Evolutionary conservation across 2,113 vertebrate genomes (phyloP).

Genomic region (Riparia riparia): DNA sequence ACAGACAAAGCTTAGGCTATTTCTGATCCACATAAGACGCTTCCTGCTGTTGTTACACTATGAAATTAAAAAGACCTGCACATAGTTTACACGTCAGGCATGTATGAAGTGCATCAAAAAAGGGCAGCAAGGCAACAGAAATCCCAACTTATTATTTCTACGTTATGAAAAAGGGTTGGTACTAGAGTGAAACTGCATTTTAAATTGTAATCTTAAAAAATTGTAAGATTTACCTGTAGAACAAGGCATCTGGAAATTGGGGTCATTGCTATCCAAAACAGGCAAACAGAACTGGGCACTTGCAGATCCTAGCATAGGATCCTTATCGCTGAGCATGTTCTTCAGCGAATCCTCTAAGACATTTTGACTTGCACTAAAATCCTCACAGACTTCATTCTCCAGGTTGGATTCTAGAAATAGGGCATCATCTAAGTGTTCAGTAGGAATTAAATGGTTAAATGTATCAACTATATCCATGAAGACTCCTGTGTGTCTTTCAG

Average conservation of each 20-base stretch:
- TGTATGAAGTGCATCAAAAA: constrained; percentile 40
- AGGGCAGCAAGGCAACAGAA: constrained; percentile 33
- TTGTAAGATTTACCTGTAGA: constrained; percentile 89
- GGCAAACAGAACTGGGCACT: constrained; percentile 95
- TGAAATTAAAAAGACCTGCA: neutral
- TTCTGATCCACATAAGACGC: neutral
- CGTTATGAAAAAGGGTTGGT: constrained; percentile 42
- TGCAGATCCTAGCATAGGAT: constrained; percentile 99
- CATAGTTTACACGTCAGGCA: constrained; percentile 48
- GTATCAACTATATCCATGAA: constrained; percentile 99
- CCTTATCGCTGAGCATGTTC: constrained; percentile 99
- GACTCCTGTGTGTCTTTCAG: constrained; percentile 90
- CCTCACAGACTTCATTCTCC: constrained; percentile 98
- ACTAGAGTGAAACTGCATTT: constrained; percentile 73
- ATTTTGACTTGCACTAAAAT: constrained; percentile 89
- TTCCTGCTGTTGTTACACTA: neutral
- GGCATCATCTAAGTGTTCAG: constrained; percentile 99
- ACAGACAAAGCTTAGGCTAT: neutral
- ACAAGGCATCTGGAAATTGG: constrained; percentile 90
- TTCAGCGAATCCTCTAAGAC: constrained; percentile 94
- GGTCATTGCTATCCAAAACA: constrained; percentile 93
- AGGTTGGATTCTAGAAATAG: constrained; percentile 92
- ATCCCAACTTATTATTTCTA: constrained; percentile 56
- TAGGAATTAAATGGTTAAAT: constrained; percentile 98
- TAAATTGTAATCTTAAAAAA: constrained; percentile 80